phyloP scores from a whole-genome alignment of 2,888 invertebrate genomes.

The Pyrrhosoma nymphula region DNA sequence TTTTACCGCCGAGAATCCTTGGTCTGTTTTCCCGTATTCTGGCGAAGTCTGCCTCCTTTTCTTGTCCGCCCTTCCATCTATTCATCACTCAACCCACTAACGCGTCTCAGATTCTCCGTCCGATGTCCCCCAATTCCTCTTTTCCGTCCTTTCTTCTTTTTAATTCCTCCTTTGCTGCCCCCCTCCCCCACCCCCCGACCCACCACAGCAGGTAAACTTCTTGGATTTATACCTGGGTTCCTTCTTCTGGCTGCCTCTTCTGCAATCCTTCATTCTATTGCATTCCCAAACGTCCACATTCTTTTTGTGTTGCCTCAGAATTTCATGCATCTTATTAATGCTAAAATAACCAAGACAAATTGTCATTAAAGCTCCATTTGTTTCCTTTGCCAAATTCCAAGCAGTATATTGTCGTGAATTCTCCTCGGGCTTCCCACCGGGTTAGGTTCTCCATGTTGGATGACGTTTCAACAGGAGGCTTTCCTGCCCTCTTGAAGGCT shows the following conservation, averaged over 20 bases:
- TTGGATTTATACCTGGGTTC: neutral
- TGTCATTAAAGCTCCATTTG: neutral
- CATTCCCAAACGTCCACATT: neutral
- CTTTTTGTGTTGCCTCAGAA: neutral
- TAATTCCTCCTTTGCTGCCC: too few relatives aligned
- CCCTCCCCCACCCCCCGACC: neutral
- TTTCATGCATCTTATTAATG: neutral
- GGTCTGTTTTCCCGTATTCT: too few relatives aligned
- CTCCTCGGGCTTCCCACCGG: too few relatives aligned
- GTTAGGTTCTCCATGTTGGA: too few relatives aligned
- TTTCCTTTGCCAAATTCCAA: neutral
- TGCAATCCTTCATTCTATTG: neutral
- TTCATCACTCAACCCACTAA: neutral
- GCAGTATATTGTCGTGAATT: too few relatives aligned
- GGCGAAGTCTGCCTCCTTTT: too few relatives aligned
- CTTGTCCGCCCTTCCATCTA: neutral
- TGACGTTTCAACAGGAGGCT: too few relatives aligned
- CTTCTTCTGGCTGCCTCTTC: neutral
- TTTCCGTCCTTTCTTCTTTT: neutral
- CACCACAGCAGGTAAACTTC: neutral
- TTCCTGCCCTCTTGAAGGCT: too few relatives aligned
- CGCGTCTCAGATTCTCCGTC: neutral
- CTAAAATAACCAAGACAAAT: neutral
- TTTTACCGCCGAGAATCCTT: too few relatives aligned
- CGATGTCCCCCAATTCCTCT: too few relatives aligned